Evolutionary conservation across 1,140 invertebrate genomes (phyloP).

Genomic region (Saxidomus purpurata): DNA sequence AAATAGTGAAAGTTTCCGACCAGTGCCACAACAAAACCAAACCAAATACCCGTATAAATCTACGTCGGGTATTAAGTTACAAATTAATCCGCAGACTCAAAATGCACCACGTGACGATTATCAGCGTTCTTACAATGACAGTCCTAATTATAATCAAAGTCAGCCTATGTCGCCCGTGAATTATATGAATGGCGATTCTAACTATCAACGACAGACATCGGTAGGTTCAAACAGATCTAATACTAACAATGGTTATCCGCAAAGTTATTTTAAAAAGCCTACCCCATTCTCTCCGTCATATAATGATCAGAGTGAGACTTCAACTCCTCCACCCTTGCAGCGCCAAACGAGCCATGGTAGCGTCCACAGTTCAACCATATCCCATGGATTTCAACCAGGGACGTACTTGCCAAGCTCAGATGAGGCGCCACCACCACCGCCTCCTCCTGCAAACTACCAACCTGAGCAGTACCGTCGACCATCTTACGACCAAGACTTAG

Average conservation of each 20-base stretch:
- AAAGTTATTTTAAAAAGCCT: constrained; percentile 64
- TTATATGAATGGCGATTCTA: constrained; percentile 38
- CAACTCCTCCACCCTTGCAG: constrained; percentile 50
- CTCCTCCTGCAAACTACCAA: constrained; percentile 48
- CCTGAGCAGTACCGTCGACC: constrained; percentile 48
- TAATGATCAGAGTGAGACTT: constrained; percentile 24
- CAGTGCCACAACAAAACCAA: constrained; percentile 47
- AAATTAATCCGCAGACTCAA: constrained; percentile 54
- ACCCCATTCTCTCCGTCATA: constrained; percentile 54
- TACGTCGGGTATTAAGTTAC: constrained; percentile 56
- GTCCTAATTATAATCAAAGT: constrained; percentile 53
- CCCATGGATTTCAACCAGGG: constrained; percentile 40
- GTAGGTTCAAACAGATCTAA: constrained; percentile 53
- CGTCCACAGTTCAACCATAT: constrained; percentile 48
- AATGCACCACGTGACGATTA: constrained; percentile 22
- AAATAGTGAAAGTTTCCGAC: constrained; percentile 61
- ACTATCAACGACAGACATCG: constrained; percentile 61
- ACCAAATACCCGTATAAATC: constrained; percentile 60
- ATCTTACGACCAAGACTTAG: constrained; percentile 32
- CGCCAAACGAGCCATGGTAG: constrained; percentile 44
- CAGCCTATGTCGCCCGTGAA: constrained; percentile 63
- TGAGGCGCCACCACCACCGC: constrained; percentile 50
- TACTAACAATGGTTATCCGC: constrained; percentile 48
- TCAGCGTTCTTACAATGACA: constrained; percentile 38
- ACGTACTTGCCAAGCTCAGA: constrained; percentile 43